Evolutionary conservation across 1,140 invertebrate genomes (phyloP).

Genomic region (Drosophila auraria): DNA sequence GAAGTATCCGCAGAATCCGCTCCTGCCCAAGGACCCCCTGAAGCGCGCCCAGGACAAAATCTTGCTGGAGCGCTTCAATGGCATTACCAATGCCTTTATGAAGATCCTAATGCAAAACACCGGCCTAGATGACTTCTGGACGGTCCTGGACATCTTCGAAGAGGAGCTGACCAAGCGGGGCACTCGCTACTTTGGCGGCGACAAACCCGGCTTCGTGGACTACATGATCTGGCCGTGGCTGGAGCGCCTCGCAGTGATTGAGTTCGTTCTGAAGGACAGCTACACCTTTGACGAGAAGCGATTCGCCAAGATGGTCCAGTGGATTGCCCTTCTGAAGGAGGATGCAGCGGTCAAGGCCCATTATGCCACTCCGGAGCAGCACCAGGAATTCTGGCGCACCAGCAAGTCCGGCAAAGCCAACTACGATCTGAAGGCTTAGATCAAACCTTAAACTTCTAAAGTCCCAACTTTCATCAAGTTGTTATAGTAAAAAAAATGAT

Average conservation of each 20-base stretch:
- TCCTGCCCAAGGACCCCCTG: constrained; percentile 90
- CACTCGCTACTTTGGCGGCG: constrained; percentile 89
- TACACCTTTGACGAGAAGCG: constrained; percentile 57
- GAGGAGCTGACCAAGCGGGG: constrained; percentile 88
- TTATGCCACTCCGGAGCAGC: constrained; percentile 54
- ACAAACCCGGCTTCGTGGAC: constrained; percentile 91
- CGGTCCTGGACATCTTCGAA: constrained; percentile 88
- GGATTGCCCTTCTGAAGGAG: constrained; percentile 38
- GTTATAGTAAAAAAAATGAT: constrained; percentile 4
- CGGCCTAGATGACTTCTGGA: constrained; percentile 48
- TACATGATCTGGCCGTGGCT: constrained; percentile 96
- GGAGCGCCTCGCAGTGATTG: constrained; percentile 86
- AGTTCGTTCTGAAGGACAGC: constrained; percentile 32
- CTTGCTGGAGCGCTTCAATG: constrained; percentile 89
- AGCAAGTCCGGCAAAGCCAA: constrained; percentile 46
- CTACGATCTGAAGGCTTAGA: constrained; percentile 60
- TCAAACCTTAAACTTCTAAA: not conserved
- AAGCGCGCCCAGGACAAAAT: constrained; percentile 91
- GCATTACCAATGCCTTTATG: constrained; percentile 33
- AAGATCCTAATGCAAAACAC: constrained; percentile 29
- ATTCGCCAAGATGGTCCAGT: constrained; percentile 44
- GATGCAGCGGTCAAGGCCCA: constrained; percentile 52
- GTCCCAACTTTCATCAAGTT: not conserved
- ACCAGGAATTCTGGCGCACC: constrained; percentile 41
- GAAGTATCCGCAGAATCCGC: constrained; percentile 88